phyloP scores from a whole-genome alignment of 1,140 invertebrate species.

The Drosophila repletoides region DNA sequence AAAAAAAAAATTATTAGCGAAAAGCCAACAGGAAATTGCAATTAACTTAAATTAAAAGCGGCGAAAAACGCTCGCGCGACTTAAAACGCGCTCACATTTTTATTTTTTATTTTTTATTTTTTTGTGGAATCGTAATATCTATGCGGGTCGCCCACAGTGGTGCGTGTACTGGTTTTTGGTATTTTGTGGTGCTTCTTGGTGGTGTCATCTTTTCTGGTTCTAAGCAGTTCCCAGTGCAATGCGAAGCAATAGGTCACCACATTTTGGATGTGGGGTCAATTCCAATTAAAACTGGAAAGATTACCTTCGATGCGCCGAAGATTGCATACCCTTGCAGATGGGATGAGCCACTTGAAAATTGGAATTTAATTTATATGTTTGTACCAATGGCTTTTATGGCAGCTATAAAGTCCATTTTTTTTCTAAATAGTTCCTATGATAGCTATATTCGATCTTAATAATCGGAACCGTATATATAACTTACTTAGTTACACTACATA shows the following conservation, averaged over 20 bases:
- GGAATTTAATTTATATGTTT: too few species aligned
- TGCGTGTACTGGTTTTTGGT: not conserved
- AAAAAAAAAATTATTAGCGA: slow-evolving; percentile 37
- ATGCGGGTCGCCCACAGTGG: slow-evolving; percentile 21
- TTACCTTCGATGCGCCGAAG: too few species aligned
- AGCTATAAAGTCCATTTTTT: too few species aligned
- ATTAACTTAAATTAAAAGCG: slow-evolving; percentile 54
- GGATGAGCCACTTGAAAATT: too few species aligned
- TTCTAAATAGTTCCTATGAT: too few species aligned
- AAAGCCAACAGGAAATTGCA: slow-evolving; percentile 58
- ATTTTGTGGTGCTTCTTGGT: not conserved
- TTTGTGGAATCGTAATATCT: too few species aligned
- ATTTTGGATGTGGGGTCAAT: slow-evolving; percentile 15
- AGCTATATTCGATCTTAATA: too few species aligned
- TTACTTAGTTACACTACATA: too few species aligned
- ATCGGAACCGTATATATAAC: too few species aligned
- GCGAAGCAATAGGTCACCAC: not conserved
- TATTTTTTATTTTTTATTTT: too few species aligned
- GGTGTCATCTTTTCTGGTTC: slow-evolving; percentile 10
- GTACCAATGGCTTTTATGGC: too few species aligned
- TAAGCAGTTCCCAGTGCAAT: slow-evolving; percentile 23
- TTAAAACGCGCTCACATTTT: slow-evolving; percentile 15
- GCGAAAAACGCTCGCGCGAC: slow-evolving; percentile 17
- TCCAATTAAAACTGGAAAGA: slow-evolving; percentile 31
- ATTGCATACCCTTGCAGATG: too few species aligned